phyloP scores from a whole-genome alignment of 2,888 invertebrate genomes.

The Thymelicus lineola region DNA sequence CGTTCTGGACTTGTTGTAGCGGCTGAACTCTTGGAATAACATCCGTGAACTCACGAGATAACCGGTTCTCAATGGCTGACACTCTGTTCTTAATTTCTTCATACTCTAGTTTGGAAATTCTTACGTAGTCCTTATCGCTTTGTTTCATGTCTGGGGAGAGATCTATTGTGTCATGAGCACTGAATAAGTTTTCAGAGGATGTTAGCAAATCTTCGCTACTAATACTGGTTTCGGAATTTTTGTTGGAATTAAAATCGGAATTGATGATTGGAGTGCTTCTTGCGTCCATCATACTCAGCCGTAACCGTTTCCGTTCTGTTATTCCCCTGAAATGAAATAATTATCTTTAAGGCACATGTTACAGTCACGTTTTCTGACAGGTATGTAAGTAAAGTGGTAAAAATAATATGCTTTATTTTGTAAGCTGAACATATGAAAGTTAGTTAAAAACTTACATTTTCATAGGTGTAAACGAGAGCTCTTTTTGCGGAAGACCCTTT shows the following conservation, averaged over 20 bases:
- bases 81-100: constrained; percentile 91
- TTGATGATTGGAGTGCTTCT: constrained; percentile 74
- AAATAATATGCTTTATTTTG: no score
- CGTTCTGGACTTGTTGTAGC: constrained; percentile 88
- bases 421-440: no score
- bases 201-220: constrained; percentile 76
- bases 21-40: constrained; percentile 79
- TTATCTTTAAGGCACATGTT: no score
- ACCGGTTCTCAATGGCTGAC: constrained; percentile 88
- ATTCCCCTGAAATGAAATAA: constrained; percentile 63
- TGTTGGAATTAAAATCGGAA: constrained; percentile 64
- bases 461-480: constrained; percentile 85
- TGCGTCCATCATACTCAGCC: constrained; percentile 75
- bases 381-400: no score
- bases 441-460: constrained; percentile 82
- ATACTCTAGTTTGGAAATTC: constrained; percentile 90
- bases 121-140: constrained; percentile 86
- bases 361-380: no score
- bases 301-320: constrained; percentile 75
- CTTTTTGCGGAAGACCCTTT: constrained; percentile 85
- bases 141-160: constrained; percentile 74
- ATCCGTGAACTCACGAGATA: constrained; percentile 88
- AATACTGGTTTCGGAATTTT: constrained; percentile 74
- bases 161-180: constrained; percentile 75
- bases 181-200: constrained; percentile 75